phyloP scores from a whole-genome alignment of 2,113 vertebrate genomes.

The Mystacornis crossleyi region DNA sequence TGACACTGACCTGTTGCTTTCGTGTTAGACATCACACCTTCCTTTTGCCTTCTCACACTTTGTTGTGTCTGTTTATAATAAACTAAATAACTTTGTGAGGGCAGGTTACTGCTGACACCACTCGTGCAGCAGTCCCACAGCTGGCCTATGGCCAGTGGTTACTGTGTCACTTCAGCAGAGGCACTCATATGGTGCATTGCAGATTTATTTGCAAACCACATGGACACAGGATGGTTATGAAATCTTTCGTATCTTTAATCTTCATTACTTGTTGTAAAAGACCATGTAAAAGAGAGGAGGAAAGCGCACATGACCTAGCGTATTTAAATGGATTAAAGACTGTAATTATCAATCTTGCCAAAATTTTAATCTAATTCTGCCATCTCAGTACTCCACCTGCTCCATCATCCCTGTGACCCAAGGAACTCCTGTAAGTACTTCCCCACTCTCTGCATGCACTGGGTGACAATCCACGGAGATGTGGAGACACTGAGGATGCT shows the following conservation, averaged over 20 bases:
- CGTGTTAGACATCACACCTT: not conserved
- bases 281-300: not conserved
- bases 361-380: not conserved
- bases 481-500: not conserved
- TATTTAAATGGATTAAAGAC: not conserved
- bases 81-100: not conserved
- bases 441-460: not conserved
- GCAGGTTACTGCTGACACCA: not conserved
- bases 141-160: not conserved
- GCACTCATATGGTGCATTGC: accelerated
- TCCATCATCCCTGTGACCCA: not conserved
- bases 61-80: not conserved
- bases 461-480: not conserved
- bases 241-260: not conserved
- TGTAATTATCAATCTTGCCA: not conserved
- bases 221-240: not conserved
- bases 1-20: not conserved
- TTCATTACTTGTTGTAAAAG: not conserved
- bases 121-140: not conserved
- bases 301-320: not conserved
- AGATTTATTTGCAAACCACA: not conserved
- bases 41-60: not conserved
- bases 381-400: not conserved
- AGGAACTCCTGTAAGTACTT: not conserved
- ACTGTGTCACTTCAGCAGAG: not conserved